Conservation (phyloP, 2,888 invertebrate species). For the Iphiclides podalirius region DNA sequence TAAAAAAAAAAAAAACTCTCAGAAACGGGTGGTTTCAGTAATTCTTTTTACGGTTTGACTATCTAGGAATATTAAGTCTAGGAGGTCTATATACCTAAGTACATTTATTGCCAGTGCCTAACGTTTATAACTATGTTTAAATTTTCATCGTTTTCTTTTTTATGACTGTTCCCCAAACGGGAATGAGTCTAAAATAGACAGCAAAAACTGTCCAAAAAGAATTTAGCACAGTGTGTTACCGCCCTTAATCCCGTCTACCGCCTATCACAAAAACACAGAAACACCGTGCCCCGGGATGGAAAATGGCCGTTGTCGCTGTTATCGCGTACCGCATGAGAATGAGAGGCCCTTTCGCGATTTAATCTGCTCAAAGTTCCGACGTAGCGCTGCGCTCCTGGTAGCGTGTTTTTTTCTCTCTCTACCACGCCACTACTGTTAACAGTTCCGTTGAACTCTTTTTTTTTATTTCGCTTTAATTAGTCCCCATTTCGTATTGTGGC, state of each 20-base stretch:
- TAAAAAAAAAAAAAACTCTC: too few relatives aligned
- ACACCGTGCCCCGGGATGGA: slow-evolving; percentile 39
- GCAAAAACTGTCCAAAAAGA: too few relatives aligned
- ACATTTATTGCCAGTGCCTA: too few relatives aligned
- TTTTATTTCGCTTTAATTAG: slow-evolving; percentile 31
- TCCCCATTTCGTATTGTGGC: slow-evolving; percentile 4
- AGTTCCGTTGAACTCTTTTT: slow-evolving; percentile 22
- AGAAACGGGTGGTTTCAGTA: too few relatives aligned
- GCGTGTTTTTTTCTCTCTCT: slow-evolving; percentile 36
- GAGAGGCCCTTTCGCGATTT: slow-evolving; percentile 54
- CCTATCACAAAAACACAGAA: slow-evolving; percentile 39
- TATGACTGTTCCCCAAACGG: too few relatives aligned
- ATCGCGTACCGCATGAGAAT: slow-evolving; percentile 51
- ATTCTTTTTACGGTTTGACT: too few relatives aligned
- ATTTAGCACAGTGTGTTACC: slow-evolving; percentile 1
- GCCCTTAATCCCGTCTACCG: slow-evolving; percentile 14
- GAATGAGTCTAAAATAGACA: too few relatives aligned
- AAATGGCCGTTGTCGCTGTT: slow-evolving; percentile 43
- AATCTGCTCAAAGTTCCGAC: slow-evolving; percentile 52
- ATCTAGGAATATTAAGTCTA: too few relatives aligned
- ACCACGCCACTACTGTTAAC: slow-evolving; percentile 29
- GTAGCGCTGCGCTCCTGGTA: slow-evolving; percentile 45
- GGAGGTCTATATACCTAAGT: too few relatives aligned
- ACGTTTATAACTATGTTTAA: too few relatives aligned
- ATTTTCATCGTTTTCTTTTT: too few relatives aligned